phyloP scores from a whole-genome alignment of 2,888 invertebrate genomes.

The Tenthredo amoena region DNA sequence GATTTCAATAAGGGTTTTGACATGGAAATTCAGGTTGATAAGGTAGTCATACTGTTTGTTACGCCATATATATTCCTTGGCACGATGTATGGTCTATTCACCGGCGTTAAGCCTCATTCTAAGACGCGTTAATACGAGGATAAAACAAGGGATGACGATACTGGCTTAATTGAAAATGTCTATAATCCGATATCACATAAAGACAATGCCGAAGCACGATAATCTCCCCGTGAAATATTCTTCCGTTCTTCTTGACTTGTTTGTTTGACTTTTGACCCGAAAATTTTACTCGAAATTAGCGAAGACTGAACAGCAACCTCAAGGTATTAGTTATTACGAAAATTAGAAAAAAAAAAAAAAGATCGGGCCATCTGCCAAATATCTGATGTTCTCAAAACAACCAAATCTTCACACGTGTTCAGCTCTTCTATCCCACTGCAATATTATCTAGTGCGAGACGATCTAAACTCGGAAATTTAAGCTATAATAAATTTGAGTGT shows the following conservation, averaged over 20 bases:
- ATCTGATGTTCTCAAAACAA: background rate
- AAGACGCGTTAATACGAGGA: background rate
- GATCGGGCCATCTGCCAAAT: background rate
- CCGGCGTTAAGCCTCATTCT: background rate
- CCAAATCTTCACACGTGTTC: background rate
- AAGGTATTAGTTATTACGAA: background rate
- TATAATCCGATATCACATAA: background rate
- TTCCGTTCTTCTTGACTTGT: background rate
- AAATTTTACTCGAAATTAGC: background rate
- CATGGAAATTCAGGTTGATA: background rate
- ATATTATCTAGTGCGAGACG: background rate
- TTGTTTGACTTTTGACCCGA: background rate
- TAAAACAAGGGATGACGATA: slow-evolving; percentile 8
- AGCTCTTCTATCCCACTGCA: background rate
- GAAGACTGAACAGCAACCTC: background rate
- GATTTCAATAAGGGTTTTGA: background rate
- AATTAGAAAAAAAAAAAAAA: background rate
- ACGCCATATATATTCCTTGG: background rate
- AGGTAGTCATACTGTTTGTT: background rate
- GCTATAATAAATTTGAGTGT: background rate
- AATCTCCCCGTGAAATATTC: background rate
- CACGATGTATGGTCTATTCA: background rate
- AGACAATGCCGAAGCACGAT: background rate
- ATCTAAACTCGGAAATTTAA: background rate
- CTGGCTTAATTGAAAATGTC: background rate